phyloP scores from a whole-genome alignment of 2,888 invertebrate species.

The Glyphotaelius pellucidus region DNA sequence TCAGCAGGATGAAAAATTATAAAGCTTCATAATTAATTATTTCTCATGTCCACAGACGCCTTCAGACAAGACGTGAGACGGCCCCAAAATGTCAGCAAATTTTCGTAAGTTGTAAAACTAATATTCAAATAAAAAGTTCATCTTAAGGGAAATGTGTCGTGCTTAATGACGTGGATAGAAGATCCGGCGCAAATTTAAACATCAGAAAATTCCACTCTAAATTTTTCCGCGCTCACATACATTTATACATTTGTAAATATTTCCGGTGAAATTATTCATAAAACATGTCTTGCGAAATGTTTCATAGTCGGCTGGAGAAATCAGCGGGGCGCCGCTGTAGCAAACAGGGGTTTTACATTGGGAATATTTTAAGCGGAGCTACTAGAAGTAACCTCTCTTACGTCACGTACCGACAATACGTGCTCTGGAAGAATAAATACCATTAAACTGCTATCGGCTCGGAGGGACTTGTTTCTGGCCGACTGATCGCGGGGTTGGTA shows the following conservation, averaged over 20 bases:
- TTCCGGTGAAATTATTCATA: conserved; percentile 39
- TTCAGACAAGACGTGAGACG: neutral
- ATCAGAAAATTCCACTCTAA: conserved; percentile 9
- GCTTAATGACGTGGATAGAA: conserved; percentile 14
- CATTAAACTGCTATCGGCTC: conserved; percentile 47
- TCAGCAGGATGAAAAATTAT: neutral
- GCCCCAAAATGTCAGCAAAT: neutral
- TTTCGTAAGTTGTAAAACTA: neutral
- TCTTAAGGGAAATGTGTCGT: conserved; percentile 11
- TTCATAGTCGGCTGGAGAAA: conserved; percentile 37
- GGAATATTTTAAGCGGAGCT: conserved; percentile 38
- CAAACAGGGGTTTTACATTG: conserved; percentile 19
- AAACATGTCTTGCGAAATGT: conserved; percentile 31
- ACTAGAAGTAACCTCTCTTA: conserved; percentile 38
- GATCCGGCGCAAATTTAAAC: conserved; percentile 13
- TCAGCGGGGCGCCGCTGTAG: conserved; percentile 25
- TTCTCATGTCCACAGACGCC: neutral
- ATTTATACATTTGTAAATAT: conserved; percentile 39
- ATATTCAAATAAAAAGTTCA: neutral
- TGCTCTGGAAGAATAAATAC: conserved; percentile 51
- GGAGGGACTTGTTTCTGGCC: conserved; percentile 18
- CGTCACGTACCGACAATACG: conserved; percentile 46
- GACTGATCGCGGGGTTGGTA: conserved; percentile 23
- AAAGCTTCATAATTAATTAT: neutral
- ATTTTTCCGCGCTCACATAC: neutral